phyloP scores from a whole-genome alignment of 2,888 invertebrate species.

The Listrodromus nycthemerus region DNA sequence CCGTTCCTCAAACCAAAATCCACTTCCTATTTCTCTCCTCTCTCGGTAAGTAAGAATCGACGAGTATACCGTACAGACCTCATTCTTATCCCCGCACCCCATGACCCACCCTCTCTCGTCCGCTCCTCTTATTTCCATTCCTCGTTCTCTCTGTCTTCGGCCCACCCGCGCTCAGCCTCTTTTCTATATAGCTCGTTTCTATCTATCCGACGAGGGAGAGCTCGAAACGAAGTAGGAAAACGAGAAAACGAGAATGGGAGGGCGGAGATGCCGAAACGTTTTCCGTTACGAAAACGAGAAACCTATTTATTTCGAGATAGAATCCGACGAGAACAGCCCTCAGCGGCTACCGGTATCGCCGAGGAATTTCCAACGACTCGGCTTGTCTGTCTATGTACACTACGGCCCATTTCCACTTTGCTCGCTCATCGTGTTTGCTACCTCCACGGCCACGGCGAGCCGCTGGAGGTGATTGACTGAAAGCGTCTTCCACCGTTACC shows the following conservation, averaged over 20 bases:
- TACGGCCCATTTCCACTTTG: constrained; percentile 57
- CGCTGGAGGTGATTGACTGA: constrained; percentile 53
- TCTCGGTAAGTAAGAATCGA: constrained; percentile 47
- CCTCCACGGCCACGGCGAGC: background rate
- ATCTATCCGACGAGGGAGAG: constrained; percentile 58
- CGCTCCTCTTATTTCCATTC: constrained; percentile 48
- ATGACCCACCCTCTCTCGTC: constrained; percentile 16
- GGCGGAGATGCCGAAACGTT: constrained; percentile 64
- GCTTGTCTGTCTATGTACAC: constrained; percentile 31
- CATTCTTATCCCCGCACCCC: constrained; percentile 40
- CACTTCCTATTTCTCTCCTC: constrained; percentile 41
- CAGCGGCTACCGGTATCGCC: constrained; percentile 53
- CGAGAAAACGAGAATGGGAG: constrained; percentile 39
- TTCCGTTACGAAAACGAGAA: constrained; percentile 67
- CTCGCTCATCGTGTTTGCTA: constrained; percentile 52
- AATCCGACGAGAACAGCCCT: constrained; percentile 62
- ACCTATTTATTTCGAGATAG: constrained; percentile 68
- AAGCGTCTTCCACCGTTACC: constrained; percentile 57
- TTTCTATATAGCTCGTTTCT: constrained; percentile 51
- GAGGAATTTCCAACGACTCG: constrained; percentile 56
- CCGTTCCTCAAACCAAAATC: constrained; percentile 43
- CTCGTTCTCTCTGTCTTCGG: constrained; percentile 25
- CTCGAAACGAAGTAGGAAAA: constrained; percentile 41
- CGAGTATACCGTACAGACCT: constrained; percentile 35
- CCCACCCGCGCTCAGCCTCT: constrained; percentile 6